phyloP scores from a whole-genome alignment of 2,113 vertebrate genomes.

The Dipodomys stephensi region DNA sequence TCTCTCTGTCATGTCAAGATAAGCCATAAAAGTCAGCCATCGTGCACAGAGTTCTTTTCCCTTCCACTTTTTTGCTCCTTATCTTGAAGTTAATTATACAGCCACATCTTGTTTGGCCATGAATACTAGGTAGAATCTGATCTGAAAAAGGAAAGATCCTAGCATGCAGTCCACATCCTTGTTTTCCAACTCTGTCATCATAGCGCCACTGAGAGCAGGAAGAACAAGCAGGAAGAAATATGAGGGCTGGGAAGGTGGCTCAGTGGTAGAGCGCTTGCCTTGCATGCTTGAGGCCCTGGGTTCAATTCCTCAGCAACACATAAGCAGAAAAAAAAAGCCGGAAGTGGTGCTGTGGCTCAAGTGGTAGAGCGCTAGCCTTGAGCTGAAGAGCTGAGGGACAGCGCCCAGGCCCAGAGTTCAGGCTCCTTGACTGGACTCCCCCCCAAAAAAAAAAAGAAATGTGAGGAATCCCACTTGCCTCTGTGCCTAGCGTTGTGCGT shows the following conservation, averaged over 20 bases:
- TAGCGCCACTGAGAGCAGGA: neutral
- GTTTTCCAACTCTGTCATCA: neutral
- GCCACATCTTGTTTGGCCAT: neutral
- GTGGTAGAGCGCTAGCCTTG: too few species aligned
- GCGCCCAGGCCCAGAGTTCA: too few species aligned
- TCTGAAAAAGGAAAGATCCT: constrained; percentile 33
- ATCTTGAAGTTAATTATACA: constrained; percentile 29
- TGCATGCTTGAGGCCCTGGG: too few species aligned
- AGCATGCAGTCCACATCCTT: neutral
- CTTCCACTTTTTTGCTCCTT: neutral
- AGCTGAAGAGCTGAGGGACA: too few species aligned
- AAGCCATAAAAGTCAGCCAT: constrained; percentile 37
- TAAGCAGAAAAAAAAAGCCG: too few species aligned
- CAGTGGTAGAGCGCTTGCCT: too few species aligned
- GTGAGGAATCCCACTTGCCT: neutral
- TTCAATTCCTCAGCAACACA: too few species aligned
- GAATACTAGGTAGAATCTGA: neutral
- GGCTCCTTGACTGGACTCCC: too few species aligned
- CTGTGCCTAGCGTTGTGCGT: neutral
- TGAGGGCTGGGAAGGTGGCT: too few species aligned
- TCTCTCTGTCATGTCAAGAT: constrained; percentile 49
- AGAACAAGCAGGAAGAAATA: neutral
- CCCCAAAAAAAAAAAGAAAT: neutral
- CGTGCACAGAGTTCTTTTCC: constrained; percentile 32
- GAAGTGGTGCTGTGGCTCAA: too few species aligned